phyloP scores from a whole-genome alignment of 1,140 invertebrate genomes.

The Megalonaias nervosa region DNA sequence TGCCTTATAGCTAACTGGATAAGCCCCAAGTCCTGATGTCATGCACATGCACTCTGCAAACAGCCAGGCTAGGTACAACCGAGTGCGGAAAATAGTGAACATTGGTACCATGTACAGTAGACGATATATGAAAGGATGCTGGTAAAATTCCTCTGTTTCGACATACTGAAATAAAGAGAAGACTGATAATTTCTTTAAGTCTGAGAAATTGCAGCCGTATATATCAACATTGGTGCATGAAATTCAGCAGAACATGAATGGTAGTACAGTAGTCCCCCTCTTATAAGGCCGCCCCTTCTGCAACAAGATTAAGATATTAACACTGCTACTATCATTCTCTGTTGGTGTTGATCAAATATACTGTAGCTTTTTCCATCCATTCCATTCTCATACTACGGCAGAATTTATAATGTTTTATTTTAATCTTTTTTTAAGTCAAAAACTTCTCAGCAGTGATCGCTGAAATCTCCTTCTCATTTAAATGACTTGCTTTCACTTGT shows the following conservation, averaged over 20 bases:
- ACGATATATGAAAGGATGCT: conserved; percentile 77
- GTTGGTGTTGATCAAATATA: no score
- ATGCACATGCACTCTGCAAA: conserved; percentile 94
- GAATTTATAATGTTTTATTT: no score
- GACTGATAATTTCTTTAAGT: not conserved
- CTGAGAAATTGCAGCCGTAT: not conserved
- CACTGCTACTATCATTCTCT: no score
- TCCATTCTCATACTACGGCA: no score
- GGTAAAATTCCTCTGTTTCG: conserved; percentile 67
- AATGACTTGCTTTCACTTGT: no score
- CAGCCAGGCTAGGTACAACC: conserved; percentile 91
- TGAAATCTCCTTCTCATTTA: no score
- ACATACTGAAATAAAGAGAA: conserved; percentile 61
- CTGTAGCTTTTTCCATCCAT: no score
- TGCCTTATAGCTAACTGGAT: conserved; percentile 82
- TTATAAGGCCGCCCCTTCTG: no score
- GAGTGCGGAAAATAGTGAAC: conserved; percentile 89
- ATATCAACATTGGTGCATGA: not conserved
- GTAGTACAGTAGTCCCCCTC: no score
- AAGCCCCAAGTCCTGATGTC: conserved; percentile 90
- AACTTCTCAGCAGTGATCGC: no score
- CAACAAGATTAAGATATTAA: no score
- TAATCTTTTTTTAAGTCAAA: no score
- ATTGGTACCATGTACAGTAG: conserved; percentile 88
- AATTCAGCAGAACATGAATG: not conserved